Base-by-base conservation (phyloP, 1,140 invertebrate genomes). In the Conus betulinus region DNA sequence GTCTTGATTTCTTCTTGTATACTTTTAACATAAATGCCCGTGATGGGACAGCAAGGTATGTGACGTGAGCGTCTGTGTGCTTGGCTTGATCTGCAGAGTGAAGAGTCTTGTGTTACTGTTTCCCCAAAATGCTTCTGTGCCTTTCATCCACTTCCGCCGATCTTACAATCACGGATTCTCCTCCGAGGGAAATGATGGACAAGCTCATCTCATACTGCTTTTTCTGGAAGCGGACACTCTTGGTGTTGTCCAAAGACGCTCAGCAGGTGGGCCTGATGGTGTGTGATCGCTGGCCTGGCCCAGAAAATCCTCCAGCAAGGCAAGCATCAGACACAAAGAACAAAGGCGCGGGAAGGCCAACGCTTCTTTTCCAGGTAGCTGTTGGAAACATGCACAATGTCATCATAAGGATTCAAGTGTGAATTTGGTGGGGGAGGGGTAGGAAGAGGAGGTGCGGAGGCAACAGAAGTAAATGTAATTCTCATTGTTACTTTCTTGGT, bases 321-420 rank as follows among this genome's bases (percentile, higher is more conserved):
- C 98, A 3, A 98, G 98, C n/a, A 96, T 99, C 99, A 3, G 98
- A 99, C 1, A 99, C 98, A 93, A 99, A 99, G 96, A 99, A 99
- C n/a, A n/a, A 93, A 99, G 99, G 91, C 99, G 96, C 23, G 98
- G 98, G 95, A 99, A 99, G 97, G 99, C 97, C 94, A 98, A 27
- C 98, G 96, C 94, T 99, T 99, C 94, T 98, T 98, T 93, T 99
- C 99, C 55, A 99, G 95, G 95, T 99, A 99, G 23, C 97, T 97
- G 87, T 57, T 87, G 20, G 57, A 60, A 60, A 60, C 1, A 60
- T 60, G 4, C 8, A 60, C 57, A 1, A 15, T 60, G 39, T 39
- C 39, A 39, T 39, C 39, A 39, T 39, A 39, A 1, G 39, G 0
- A 39, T 39, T 1, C 39, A 39, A 39, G 39, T 39, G 39, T 39